These are phyloP conservation scores for Agrilus biguttatus DNA, from an alignment of 2,888 invertebrate species.

Conservation along the genomic window DNA sequence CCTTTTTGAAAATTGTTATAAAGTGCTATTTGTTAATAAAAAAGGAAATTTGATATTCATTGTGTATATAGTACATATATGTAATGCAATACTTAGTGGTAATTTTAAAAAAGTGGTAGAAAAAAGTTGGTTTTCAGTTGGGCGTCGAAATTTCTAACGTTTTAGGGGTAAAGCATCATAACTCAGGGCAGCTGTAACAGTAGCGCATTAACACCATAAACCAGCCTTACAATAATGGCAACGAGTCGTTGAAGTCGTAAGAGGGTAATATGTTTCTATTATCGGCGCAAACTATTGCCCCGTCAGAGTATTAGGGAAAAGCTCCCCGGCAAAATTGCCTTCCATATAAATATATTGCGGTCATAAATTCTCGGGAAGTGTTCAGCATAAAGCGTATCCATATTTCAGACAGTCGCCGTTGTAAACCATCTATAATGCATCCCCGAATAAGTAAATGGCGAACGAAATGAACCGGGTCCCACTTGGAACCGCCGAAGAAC, in stretches of 20 bases:
- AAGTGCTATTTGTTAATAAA: too few relatives aligned
- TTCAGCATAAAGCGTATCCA: conserved; percentile 32
- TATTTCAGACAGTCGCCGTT: conserved; percentile 26
- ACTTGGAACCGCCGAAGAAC: too few relatives aligned
- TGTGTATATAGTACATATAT: too few relatives aligned
- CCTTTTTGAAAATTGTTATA: too few relatives aligned
- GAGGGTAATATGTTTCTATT: conserved; percentile 37
- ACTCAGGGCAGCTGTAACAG: conserved; percentile 29
- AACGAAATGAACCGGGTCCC: too few relatives aligned
- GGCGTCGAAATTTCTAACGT: too few relatives aligned
- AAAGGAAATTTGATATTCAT: too few relatives aligned
- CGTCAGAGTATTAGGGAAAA: conserved; percentile 23
- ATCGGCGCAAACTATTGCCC: conserved; percentile 30
- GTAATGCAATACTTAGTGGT: too few relatives aligned
- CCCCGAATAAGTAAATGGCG: too few relatives aligned
- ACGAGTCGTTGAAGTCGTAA: conserved; percentile 32
- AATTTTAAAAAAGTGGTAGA: too few relatives aligned
- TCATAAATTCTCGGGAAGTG: conserved; percentile 31
- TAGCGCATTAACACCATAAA: conserved; percentile 35
- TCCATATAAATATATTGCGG: conserved; percentile 36
- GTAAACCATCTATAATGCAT: too few relatives aligned
- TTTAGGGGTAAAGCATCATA: conserved; percentile 12
- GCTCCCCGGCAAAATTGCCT: conserved; percentile 30
- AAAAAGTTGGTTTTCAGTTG: too few relatives aligned
- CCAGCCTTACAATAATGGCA: conserved; percentile 33